Evolutionary conservation across 2,113 vertebrate species (phyloP), one percentile per base, ranked within the genome.

Genomic region (Chionodraco myersi): DNA sequence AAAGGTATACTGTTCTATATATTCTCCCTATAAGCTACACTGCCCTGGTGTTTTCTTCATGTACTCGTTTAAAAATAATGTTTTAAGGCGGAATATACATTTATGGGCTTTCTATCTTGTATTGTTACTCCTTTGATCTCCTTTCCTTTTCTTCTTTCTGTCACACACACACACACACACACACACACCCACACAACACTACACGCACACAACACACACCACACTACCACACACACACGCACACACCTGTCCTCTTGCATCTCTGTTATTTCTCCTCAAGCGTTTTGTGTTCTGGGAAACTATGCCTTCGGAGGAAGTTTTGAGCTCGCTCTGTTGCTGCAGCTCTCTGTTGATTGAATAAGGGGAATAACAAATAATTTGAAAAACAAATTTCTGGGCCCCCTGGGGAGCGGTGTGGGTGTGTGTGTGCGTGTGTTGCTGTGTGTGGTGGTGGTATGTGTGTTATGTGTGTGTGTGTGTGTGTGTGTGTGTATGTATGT

Each of bases 281-380:
- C 8, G 2, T 75, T 71, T 41, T 64, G n/a, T 62, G 36, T 68
- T 60, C 15, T 76, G 6, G 69, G 83, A 53, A 71, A 77, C 72
- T 85, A 57, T 67, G 23, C 70, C 44, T 53, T 18, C 36, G 57
- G 44, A 85, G 90, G 90, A 91, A 87, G 87, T 89, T n/a, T 86
- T 67, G 10, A 58, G 45, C 75, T 70, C 56, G n/a, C n/a, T n/a
- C 61, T 80, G 73, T 82, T 77, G 74, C 72, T 84, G 75, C 70
- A 73, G 62, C 65, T n/a, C 30, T 77, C 44, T 61, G 8, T 60
- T 71, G 49, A 86, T 80, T 87, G 34, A n/a, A n/a, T n/a, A n/a
- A n/a, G n/a, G n/a, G n/a, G n/a, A n/a, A n/a, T n/a, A n/a, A n/a
- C n/a, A n/a, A n/a, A n/a, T n/a, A n/a, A n/a, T n/a, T n/a, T n/a